Percentiles rank a stretch among this genome's conserved stretches.
phyloP scores from a whole-genome alignment of 2,797 vertebrate species.

The Perodicticus potto region DNA sequence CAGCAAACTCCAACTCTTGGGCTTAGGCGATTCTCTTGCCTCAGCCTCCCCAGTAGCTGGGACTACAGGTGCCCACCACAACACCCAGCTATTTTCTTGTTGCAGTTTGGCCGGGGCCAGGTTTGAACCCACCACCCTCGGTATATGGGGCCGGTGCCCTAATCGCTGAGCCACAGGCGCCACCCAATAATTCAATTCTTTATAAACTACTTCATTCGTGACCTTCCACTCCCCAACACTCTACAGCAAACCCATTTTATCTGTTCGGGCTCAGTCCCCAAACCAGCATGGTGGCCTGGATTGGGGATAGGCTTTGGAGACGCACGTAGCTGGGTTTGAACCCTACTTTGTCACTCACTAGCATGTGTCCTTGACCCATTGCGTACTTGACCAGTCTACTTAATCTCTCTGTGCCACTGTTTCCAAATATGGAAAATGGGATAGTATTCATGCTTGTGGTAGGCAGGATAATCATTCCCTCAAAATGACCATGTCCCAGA shows the following conservation, averaged over 20 bases:
- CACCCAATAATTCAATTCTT: background rate
- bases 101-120: no score
- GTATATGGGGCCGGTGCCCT: no score
- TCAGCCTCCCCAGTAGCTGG: no score
- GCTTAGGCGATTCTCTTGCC: no score
- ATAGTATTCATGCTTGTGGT: background rate
- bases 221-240: background rate
- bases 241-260: no score
- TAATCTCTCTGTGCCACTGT: background rate
- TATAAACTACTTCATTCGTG: background rate
- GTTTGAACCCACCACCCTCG: no score
- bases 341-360: background rate
- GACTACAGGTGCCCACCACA: no score
- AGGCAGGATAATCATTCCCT: background rate
- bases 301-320: background rate
- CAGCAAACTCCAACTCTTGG: no score
- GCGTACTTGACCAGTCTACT: background rate
- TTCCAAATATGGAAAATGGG: background rate
- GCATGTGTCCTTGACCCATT: background rate
- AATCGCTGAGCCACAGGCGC: no score
- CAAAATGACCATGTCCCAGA: background rate
- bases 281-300: background rate
- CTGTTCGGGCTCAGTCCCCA: background rate
- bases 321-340: background rate
- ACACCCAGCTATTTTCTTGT: no score